phyloP scores from a whole-genome alignment of 92 coral and sea anemone genomes.

The Siderastrea radians region DNA sequence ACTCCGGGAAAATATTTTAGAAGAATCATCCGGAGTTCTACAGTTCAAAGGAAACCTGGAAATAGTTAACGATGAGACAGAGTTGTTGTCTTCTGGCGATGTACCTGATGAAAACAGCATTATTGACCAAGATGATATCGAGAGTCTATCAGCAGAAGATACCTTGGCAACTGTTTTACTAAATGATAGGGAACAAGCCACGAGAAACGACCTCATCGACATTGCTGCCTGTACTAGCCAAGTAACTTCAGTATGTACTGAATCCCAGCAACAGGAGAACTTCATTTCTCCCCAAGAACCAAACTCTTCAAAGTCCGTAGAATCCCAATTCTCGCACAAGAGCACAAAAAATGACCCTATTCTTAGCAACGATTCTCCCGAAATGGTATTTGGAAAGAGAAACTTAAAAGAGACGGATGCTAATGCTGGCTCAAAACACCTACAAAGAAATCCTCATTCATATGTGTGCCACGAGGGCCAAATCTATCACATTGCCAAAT shows the following conservation, averaged over 20 bases:
- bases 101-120: slow-evolving; percentile 11
- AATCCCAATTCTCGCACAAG: slow-evolving; percentile 2
- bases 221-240: slow-evolving; percentile 24
- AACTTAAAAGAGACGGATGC: slow-evolving; percentile 17
- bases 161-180: slow-evolving; percentile 18
- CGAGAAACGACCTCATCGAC: slow-evolving; percentile 19
- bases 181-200: background rate
- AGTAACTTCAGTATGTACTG: background rate
- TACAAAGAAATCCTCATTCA: slow-evolving; percentile 18
- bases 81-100: slow-evolving; percentile 17
- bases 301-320: slow-evolving; percentile 23
- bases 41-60: background rate
- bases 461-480: slow-evolving; percentile 6
- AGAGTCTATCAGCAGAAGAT: slow-evolving; percentile 13
- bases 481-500: slow-evolving; percentile 12
- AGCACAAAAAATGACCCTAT: slow-evolving; percentile 1
- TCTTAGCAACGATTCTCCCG: slow-evolving; percentile 33
- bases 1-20: slow-evolving; percentile 18
- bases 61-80: slow-evolving; percentile 13
- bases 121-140: slow-evolving; percentile 7
- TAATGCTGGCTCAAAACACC: slow-evolving; percentile 31
- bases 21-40: slow-evolving; percentile 16
- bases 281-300: background rate
- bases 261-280: background rate
- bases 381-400: slow-evolving; percentile 25